Conservation (phyloP, 1,140 invertebrate genomes). For the Drosophila parvula region DNA sequence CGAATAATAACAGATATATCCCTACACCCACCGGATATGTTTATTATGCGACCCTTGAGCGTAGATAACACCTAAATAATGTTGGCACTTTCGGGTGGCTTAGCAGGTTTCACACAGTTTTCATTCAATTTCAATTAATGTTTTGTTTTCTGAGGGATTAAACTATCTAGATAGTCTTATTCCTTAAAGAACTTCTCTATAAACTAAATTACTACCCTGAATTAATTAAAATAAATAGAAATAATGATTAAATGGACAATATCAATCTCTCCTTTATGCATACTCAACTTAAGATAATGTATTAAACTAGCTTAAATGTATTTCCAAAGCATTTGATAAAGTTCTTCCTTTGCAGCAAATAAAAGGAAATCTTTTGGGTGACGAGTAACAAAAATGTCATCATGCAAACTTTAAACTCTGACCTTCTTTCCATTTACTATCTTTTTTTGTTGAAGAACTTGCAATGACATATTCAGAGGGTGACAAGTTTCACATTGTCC, state of each 20-base stretch:
- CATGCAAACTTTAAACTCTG: not conserved
- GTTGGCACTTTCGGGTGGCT: not conserved
- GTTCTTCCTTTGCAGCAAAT: too few species aligned
- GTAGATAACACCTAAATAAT: constrained; percentile 21
- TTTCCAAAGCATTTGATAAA: too few species aligned
- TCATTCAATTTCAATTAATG: constrained; percentile 1
- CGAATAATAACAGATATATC: constrained; percentile 10
- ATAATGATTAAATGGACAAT: too few species aligned
- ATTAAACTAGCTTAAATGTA: too few species aligned
- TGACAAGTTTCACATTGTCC: not conserved
- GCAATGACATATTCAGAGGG: not conserved
- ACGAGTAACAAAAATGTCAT: not conserved
- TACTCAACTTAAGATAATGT: too few species aligned
- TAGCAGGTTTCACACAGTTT: not conserved
- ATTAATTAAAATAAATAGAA: too few species aligned
- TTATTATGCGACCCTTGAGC: constrained; percentile 5
- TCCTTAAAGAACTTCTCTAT: too few species aligned
- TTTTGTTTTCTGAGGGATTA: not conserved
- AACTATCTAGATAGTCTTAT: too few species aligned
- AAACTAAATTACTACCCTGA: too few species aligned
- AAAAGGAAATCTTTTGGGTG: not conserved
- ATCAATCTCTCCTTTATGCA: too few species aligned
- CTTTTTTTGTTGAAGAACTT: not conserved
- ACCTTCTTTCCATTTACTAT: not conserved
- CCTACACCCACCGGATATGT: constrained; percentile 21